These are phyloP conservation scores for Lagopus muta DNA, from an alignment of 2,113 vertebrate genomes.

Conservation along the genomic window DNA sequence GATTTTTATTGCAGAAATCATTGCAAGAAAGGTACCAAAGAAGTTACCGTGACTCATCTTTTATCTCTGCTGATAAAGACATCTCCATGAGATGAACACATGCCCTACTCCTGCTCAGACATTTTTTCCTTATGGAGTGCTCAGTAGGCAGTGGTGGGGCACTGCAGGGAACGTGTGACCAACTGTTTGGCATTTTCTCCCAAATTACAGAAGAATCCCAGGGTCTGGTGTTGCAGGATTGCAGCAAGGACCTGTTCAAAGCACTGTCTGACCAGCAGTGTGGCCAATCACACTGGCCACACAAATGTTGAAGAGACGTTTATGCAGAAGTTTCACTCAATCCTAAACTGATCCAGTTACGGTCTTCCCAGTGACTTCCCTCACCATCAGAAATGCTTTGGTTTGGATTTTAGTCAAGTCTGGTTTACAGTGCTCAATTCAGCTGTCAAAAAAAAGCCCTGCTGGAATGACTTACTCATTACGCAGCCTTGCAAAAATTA, in stretches of 20 bases:
- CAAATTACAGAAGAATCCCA: neutral
- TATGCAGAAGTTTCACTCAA: neutral
- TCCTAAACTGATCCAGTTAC: constrained; percentile 18
- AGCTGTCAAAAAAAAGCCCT: constrained; percentile 12
- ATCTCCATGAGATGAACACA: neutral
- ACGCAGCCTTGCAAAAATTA: constrained; percentile 47
- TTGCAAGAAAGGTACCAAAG: neutral
- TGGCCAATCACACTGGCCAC: rapidly evolving
- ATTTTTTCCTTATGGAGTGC: neutral
- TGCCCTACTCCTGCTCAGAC: neutral
- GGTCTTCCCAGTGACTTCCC: constrained; percentile 7
- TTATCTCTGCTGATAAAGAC: neutral
- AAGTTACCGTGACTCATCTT: neutral
- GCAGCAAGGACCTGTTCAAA: neutral
- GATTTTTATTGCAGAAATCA: neutral
- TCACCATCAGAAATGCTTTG: constrained; percentile 21
- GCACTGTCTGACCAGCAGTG: neutral
- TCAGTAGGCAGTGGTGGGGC: neutral
- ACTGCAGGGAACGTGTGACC: neutral
- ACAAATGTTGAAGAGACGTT: neutral
- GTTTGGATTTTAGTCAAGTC: constrained; percentile 66
- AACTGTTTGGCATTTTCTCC: neutral
- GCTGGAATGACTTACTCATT: constrained; percentile 28
- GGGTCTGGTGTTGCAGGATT: neutral
- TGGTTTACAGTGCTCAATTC: constrained; percentile 31